Percentiles rank a stretch among this genome's conserved stretches.
Evolutionary conservation across 1,140 invertebrate species (phyloP).

Genomic region (Drosophila takahashii): DNA sequence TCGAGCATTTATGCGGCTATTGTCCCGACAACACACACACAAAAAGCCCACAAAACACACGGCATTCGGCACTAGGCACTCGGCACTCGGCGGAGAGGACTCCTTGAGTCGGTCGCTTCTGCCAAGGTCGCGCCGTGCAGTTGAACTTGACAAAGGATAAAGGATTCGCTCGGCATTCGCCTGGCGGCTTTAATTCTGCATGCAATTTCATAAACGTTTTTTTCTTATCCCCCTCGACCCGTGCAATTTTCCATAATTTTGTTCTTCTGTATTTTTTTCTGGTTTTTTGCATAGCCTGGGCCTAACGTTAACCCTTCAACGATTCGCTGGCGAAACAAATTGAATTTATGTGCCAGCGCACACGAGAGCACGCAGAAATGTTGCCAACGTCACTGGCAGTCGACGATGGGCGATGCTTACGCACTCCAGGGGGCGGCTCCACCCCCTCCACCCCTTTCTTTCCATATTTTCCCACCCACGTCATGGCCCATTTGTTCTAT

Average conservation of each 20-base stretch:
- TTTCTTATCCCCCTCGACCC: not conserved
- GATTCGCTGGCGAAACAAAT: conserved; percentile 52
- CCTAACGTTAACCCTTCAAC: conserved; percentile 38
- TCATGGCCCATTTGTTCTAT: conserved; percentile 44
- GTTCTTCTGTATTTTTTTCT: not conserved
- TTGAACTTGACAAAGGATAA: conserved; percentile 72
- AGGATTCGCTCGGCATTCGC: conserved; percentile 18
- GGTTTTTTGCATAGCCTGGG: not conserved
- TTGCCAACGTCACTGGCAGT: conserved; percentile 47
- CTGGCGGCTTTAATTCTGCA: conserved; percentile 57
- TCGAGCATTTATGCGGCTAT: conserved; percentile 70
- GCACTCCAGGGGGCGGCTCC: conserved; percentile 17
- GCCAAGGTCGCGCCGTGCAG: conserved; percentile 57
- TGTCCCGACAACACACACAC: conserved; percentile 49
- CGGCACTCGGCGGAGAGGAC: conserved; percentile 41
- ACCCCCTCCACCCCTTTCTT: not conserved
- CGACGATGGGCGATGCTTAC: conserved; percentile 47
- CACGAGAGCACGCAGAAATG: conserved; percentile 24
- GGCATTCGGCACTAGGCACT: not conserved
- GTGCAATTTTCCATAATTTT: conserved; percentile 57
- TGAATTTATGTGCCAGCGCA: conserved; percentile 58
- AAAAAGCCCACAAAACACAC: conserved; percentile 1
- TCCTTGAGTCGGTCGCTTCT: conserved; percentile 41
- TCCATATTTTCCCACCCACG: conserved; percentile 5
- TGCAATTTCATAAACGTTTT: conserved; percentile 50